Evolutionary conservation across 2,797 vertebrate genomes (phyloP).

Genomic region (Squalus acanthias): DNA sequence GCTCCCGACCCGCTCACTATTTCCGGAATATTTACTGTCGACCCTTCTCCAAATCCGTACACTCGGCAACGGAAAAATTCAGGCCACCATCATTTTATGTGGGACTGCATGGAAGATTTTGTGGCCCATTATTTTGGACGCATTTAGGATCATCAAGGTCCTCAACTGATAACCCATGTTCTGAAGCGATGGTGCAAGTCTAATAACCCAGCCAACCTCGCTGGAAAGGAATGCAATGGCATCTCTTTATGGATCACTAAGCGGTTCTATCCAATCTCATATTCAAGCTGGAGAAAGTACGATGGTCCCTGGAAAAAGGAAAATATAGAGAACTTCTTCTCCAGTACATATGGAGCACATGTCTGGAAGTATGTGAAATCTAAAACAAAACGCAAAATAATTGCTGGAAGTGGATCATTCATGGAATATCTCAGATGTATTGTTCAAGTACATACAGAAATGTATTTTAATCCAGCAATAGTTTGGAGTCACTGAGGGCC

Average conservation of each 20-base stretch:
- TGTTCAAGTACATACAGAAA: constrained; percentile 56
- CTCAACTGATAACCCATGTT: constrained; percentile 57
- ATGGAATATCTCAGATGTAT: constrained; percentile 55
- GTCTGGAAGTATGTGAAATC: constrained; percentile 66
- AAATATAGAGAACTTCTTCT: constrained; percentile 52
- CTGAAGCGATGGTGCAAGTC: constrained; percentile 55
- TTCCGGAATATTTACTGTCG: too few species aligned
- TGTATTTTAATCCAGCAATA: constrained; percentile 44
- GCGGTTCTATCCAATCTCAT: constrained; percentile 62
- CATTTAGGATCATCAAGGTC: constrained; percentile 64
- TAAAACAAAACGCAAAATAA: constrained; percentile 42
- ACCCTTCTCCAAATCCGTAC: too few species aligned
- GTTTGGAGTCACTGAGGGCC: background rate
- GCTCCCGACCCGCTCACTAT: too few species aligned
- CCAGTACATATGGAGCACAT: constrained; percentile 58
- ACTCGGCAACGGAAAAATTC: too few species aligned
- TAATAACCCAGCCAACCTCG: constrained; percentile 45
- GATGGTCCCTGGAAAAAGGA: constrained; percentile 55
- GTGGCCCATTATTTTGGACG: constrained; percentile 55
- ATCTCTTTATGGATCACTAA: constrained; percentile 61
- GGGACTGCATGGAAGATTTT: too few species aligned
- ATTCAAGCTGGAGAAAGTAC: constrained; percentile 52
- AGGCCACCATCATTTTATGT: constrained; percentile 44
- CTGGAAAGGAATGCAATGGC: constrained; percentile 57
- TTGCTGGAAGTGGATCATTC: constrained; percentile 56